A percentile compares a stretch with the other conserved stretches of the same genome.
Evolutionary conservation across 2,113 vertebrate genomes (phyloP).

Genomic region (Hystrix brachyura): DNA sequence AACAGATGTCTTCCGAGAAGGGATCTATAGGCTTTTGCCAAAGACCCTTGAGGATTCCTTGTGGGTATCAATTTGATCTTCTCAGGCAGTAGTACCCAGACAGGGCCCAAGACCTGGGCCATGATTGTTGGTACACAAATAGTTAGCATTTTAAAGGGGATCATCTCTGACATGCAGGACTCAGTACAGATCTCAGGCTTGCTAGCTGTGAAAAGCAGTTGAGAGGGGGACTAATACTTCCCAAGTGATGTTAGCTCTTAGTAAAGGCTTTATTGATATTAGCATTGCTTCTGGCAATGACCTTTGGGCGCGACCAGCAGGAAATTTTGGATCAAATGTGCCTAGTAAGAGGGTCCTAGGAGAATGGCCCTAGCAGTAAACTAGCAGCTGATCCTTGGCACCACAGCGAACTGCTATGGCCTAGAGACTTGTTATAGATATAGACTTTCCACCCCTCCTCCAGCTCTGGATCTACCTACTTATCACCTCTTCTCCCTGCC

Average conservation of each 20-base stretch:
- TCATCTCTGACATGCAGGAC: neutral
- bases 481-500: neutral
- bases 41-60: neutral
- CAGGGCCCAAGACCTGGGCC: neutral
- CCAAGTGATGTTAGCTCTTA: neutral
- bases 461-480: neutral
- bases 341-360: neutral
- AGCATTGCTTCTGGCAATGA: constrained; percentile 37
- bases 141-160: neutral
- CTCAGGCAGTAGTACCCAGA: neutral
- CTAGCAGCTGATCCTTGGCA: neutral
- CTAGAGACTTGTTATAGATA: neutral
- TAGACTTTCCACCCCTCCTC: neutral
- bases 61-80: neutral
- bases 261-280: constrained; percentile 12
- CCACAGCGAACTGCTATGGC: neutral
- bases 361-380: neutral
- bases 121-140: neutral
- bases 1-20: neutral
- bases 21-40: constrained; percentile 16
- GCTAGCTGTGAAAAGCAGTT: neutral
- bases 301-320: neutral
- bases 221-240: neutral
- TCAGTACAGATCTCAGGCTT: neutral
- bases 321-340: neutral